Base-by-base conservation (phyloP, 1,140 invertebrate genomes). In the Eumeta japonica region DNA sequence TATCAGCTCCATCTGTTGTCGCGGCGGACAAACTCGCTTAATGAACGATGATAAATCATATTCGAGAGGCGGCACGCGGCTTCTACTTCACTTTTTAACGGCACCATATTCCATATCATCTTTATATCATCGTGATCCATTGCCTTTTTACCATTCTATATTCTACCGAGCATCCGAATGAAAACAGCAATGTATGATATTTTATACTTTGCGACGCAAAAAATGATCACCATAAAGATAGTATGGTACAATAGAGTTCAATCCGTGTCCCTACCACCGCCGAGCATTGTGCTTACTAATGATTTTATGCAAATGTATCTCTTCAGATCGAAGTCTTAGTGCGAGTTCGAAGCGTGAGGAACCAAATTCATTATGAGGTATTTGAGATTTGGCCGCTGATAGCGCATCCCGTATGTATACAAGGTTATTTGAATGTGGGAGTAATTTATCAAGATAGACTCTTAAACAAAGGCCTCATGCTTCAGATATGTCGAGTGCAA, bases 21-120 rank as follows among this genome's bases (percentile, higher is more conserved):
- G 65, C 51, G 62, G 64, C 65, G 68, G 68, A 73, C 68, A 73
- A 73, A 73, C 68, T 73, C 65, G 59, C 62, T 64, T 73, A 73
- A 73, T 73, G 68, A 73, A 73, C 65, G 68, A 73, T 73, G 68
- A 73, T 73, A 70, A 73, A 73, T 73, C 68, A 73, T 73, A 73
- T 70, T 73, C 68, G 68, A 73, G 64, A 70, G 59, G 62, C 61
- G 60, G 58, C 63, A 62, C 53, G 55, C 49, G 47, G 54, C 57
- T 53, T 50, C 46, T 46, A 53, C 55, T 56, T 54, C 52, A 24
- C 20, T n/a, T 24, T 24, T 24, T 24, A 24, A 24, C 5, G n/a
- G n/a, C n/a, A n/a, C n/a, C n/a, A n/a, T n/a, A n/a, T n/a, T n/a
- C n/a, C n/a, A n/a, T n/a, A n/a, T n/a, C n/a, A n/a, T n/a, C n/a